A percentile compares a stretch with the other conserved stretches of the same genome.
Evolutionary conservation across 1,140 invertebrate species (phyloP).

Genomic region (Drosophila sechellia): DNA sequence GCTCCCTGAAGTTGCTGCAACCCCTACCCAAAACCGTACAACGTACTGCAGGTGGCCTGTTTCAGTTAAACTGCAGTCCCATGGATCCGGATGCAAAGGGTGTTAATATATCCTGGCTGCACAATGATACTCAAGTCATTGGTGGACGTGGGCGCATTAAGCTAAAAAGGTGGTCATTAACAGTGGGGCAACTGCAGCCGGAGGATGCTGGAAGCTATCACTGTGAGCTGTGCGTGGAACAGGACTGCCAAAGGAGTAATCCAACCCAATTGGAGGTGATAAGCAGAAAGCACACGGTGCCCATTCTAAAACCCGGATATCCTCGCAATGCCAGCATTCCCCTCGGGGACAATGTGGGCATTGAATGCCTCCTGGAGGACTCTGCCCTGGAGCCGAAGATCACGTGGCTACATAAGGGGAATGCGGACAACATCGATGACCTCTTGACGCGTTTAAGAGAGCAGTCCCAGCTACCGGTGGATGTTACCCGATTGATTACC

Average conservation of each 20-base stretch:
- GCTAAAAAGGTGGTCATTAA: conserved; percentile 88
- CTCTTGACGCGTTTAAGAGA: conserved; percentile 24
- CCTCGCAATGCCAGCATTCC: conserved; percentile 91
- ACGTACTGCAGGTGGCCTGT: conserved; percentile 87
- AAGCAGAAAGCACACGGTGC: conserved; percentile 88
- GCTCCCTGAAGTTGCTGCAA: conserved; percentile 49
- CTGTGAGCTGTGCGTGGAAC: conserved; percentile 91
- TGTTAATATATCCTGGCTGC: conserved; percentile 91
- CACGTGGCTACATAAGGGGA: conserved; percentile 86
- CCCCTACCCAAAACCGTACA: conserved; percentile 29
- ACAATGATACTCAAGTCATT: conserved; percentile 85
- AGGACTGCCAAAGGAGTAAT: conserved; percentile 90
- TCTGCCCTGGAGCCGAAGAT: conserved; percentile 91
- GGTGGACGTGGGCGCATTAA: conserved; percentile 73
- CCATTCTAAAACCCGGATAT: conserved; percentile 90
- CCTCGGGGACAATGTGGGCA: conserved; percentile 88
- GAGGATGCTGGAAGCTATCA: conserved; percentile 94
- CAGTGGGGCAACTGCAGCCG: conserved; percentile 89
- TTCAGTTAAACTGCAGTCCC: conserved; percentile 87
- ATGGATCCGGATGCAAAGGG: conserved; percentile 87
- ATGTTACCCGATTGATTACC: conserved; percentile 11
- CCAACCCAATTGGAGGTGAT: conserved; percentile 68
- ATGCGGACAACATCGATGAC: conserved; percentile 18
- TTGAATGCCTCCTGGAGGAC: conserved; percentile 88
- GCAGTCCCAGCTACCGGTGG: not conserved